Evolutionary conservation across 2,888 invertebrate genomes (phyloP).

Genomic region (Eremobia ochroleuca): DNA sequence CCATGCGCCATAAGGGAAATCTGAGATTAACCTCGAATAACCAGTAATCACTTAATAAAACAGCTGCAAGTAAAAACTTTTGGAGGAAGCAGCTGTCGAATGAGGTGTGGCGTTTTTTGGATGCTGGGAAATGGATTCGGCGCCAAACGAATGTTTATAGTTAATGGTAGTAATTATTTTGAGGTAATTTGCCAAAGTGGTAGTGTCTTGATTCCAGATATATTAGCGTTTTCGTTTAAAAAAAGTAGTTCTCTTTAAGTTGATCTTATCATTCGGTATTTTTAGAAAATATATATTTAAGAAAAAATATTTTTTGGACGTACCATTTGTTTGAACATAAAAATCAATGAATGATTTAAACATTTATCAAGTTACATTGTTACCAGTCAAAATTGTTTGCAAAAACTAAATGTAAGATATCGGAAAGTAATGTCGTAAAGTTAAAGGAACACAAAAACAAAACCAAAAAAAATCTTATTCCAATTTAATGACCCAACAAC

Average conservation of each 20-base stretch:
- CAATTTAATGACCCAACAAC: slow-evolving; percentile 26
- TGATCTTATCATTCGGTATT: too few species aligned
- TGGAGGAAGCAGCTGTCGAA: slow-evolving; percentile 49
- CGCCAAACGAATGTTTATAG: background rate
- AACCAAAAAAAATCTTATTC: background rate
- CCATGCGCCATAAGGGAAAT: slow-evolving; percentile 50
- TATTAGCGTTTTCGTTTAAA: background rate
- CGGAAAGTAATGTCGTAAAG: background rate
- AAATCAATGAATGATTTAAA: background rate
- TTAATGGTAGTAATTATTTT: slow-evolving; percentile 19
- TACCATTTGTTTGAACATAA: background rate
- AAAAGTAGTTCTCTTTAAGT: background rate
- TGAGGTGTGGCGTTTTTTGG: slow-evolving; percentile 10
- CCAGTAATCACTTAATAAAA: slow-evolving; percentile 46
- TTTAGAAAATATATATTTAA: too few species aligned
- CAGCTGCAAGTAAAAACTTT: slow-evolving; percentile 22
- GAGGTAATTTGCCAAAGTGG: background rate
- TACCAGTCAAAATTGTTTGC: background rate
- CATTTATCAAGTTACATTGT: background rate
- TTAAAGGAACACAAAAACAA: background rate
- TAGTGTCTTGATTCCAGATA: slow-evolving; percentile 7
- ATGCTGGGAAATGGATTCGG: background rate
- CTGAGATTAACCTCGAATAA: slow-evolving; percentile 55
- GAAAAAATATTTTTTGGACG: too few species aligned
- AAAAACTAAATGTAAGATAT: background rate